Percentiles rank a stretch among this genome's conserved stretches.
These are phyloP conservation scores for Panurus biarmicus DNA, from an alignment of 2,113 vertebrate genomes.

Conservation along the genomic window DNA sequence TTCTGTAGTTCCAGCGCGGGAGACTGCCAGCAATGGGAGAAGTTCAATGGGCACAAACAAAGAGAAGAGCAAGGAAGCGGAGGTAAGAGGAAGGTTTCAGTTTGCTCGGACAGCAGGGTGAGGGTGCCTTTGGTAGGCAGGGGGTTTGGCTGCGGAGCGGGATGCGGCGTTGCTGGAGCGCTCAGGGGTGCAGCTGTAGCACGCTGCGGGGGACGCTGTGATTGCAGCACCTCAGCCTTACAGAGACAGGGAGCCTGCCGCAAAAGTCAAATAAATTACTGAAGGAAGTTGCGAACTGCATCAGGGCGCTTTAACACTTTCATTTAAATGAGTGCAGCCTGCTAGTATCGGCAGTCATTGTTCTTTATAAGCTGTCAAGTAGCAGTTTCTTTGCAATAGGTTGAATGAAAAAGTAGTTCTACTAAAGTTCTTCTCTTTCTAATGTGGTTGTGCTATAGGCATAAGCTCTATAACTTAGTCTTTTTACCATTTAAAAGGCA, in stretches of 20 bases:
- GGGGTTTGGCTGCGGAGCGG: background rate
- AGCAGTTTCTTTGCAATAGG: background rate
- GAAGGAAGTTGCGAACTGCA: background rate
- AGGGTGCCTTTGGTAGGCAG: background rate
- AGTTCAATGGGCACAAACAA: conserved; percentile 77
- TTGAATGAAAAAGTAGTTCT: background rate
- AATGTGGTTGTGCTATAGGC: background rate
- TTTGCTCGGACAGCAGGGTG: background rate
- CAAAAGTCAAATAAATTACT: background rate
- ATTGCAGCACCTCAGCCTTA: background rate
- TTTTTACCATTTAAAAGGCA: background rate
- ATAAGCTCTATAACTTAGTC: background rate
- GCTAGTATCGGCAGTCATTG: background rate
- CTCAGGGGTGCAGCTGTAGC: background rate
- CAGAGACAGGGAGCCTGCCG: background rate
- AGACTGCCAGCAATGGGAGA: conserved; percentile 77
- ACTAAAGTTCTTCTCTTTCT: background rate
- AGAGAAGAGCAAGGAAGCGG: conserved; percentile 81
- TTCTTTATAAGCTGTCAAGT: background rate
- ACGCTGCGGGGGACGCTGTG: background rate
- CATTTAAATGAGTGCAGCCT: background rate
- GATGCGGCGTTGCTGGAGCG: accelerated
- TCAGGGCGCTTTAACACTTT: accelerated
- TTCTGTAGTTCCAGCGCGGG: conserved; percentile 83
- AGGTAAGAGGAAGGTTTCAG: conserved; percentile 77